Evolutionary conservation across 53 echinoderm and acorn worm species (phyloP).

Genomic region (Pentamera pediparva): DNA sequence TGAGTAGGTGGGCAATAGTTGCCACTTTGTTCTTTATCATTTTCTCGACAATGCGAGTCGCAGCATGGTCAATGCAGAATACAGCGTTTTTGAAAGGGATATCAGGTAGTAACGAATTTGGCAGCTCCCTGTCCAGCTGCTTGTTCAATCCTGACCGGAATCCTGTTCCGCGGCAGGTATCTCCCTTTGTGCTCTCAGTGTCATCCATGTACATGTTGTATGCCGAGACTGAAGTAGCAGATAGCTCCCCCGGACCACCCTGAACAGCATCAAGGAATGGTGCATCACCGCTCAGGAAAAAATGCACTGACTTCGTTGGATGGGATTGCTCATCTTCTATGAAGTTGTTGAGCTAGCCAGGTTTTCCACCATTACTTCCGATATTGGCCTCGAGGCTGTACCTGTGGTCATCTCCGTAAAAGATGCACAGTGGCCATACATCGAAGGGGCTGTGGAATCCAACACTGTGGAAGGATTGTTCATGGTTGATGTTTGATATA

Average conservation of each 20-base stretch:
- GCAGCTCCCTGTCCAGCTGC: background rate
- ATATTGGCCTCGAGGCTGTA: constrained; percentile 11
- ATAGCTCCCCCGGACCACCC: constrained; percentile 1
- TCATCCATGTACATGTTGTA: background rate
- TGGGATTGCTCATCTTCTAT: background rate
- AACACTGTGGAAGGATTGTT: background rate
- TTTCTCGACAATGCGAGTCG: constrained; percentile 24
- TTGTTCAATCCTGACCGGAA: background rate
- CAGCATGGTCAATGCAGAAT: constrained; percentile 30
- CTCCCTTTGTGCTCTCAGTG: background rate
- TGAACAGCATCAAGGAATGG: constrained; percentile 23
- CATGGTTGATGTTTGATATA: background rate
- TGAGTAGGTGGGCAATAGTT: background rate
- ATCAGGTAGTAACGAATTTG: background rate
- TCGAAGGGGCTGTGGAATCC: constrained; percentile 7
- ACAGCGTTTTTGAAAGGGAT: background rate
- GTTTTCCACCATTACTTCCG: background rate
- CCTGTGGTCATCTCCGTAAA: constrained; percentile 23
- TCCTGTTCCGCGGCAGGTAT: background rate
- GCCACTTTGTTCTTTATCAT: background rate
- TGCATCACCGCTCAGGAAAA: constrained; percentile 9
- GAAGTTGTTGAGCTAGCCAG: background rate
- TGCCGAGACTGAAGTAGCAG: background rate
- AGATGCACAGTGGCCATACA: constrained; percentile 23
- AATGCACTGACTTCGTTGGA: background rate